Base-by-base conservation (phyloP, 2,113 vertebrate species). In the Trinectes maculatus region DNA sequence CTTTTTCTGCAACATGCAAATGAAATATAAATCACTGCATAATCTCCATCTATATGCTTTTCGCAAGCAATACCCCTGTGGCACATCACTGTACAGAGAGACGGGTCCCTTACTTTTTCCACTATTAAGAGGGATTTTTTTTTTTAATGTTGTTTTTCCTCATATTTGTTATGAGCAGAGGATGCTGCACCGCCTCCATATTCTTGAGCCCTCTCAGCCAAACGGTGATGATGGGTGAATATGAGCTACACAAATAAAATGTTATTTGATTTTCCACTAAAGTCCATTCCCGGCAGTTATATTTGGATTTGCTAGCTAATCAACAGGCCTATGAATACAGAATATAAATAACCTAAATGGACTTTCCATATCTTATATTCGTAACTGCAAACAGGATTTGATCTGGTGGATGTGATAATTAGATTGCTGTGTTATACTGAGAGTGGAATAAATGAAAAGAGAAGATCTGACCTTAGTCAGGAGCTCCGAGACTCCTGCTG, bases 351-450 rank as follows among this genome's bases (percentile, higher is more conserved):
- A 79, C 46, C 31, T 26, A 52, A 67, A 56, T 55, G 46, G 55
- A 47, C 39, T 37, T 70, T 22, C 31, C 21, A 52, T 80, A 57
- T 65, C 47, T 76, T 26, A 61, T 54, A 47, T 25, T 55, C 21
- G 13, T 18, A 11, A 40, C 28, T 57, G 60, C 48, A 54, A 71
- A 78, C 87, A 84, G 69, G 90, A 73, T 70, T 51, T 51, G 83
- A 89, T 78, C 57, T 80, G 83, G 80, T 80, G 56, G 47, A 87
- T 37, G 84, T 84, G 90, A 90, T 92, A 92, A 92, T 93, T 82
- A 90, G 55, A 62, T 80, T 44, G 51, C 46, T 25, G 40, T 54
- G 65, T 57, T 53, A 51, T 60, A 51, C 53, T 40, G 49, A 60
- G 52, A 75, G 76, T 62, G 16, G n/a, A 64, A 60, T 57, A 69